Evolutionary conservation across 2,888 invertebrate genomes (phyloP), one percentile per base, ranked within the genome.

Genomic region (Pollenia amentaria): DNA sequence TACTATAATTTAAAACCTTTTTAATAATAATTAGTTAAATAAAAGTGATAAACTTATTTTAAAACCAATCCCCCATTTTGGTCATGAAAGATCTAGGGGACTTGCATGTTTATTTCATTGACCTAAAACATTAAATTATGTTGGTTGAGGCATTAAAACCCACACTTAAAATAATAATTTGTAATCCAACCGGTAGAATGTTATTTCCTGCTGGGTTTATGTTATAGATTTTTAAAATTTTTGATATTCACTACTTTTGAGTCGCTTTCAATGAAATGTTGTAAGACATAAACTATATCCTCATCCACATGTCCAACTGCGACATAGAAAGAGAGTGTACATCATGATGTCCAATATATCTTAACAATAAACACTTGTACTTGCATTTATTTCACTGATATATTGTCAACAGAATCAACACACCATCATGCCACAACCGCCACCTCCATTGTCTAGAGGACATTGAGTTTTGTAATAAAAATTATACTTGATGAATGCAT

Each of bases 341-440:
- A 69, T 69, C 62, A 65, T 65, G 62, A 85, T 62, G 62, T 55
- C 62, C 42, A n/a, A 53, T n/a, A 29, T 53, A 79, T 62, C 38
- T 69, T 40, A 69, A 44, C 53, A 53, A 70, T 60, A 73, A 64
- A 62, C 79, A 78, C 77, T 86, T 78, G 62, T 78, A 69, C 53
- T 76, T 46, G 76, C 57, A 76, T 51, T 64, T 65, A 76, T 51
- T 64, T n/a, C 83, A 57, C 53, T 83, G 76, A 77, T 87, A 80
- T 60, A 83, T 87, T 83, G 86, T 86, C 86, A 86, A 67, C 76
- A 60, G 70, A 72, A 80, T 79, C 79, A 80, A 78, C 79, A 86
- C 79, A 76, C 70, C 76, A 76, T 80, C 79, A 53, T 64, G 80
- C 16, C 55, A 72, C 40, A 60, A 78, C 69, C 51, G 67, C 60